Evolutionary conservation across 2,113 vertebrate species (phyloP).

Genomic region (Lucifuga dentata): DNA sequence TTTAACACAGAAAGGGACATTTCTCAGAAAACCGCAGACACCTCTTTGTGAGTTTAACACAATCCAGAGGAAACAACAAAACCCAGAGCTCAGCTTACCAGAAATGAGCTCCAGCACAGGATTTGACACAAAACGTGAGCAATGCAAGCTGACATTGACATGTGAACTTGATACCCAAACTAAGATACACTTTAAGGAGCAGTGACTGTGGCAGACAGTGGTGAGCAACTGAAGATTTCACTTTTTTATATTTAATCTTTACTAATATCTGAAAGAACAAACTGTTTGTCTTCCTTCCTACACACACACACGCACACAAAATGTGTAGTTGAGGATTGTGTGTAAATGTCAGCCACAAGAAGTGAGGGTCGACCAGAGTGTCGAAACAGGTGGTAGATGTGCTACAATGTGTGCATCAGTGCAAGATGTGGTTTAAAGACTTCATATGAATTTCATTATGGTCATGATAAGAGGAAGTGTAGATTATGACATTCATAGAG

Average conservation of each 20-base stretch:
- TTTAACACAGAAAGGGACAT: conserved; percentile 6
- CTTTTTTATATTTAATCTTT: neutral
- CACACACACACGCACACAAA: conserved; percentile 4
- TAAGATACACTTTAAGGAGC: conserved; percentile 27
- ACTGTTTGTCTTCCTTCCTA: neutral
- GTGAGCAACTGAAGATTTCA: conserved; percentile 32
- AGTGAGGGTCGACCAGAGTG: conserved; percentile 63
- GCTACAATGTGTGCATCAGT: neutral
- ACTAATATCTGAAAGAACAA: neutral
- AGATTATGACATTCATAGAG: conserved; percentile 15
- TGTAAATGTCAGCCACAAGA: conserved; percentile 58
- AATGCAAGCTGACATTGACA: conserved; percentile 41
- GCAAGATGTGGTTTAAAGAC: conserved; percentile 50
- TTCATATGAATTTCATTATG: conserved; percentile 37
- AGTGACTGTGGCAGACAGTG: conserved; percentile 27
- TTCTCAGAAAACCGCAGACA: conserved; percentile 72
- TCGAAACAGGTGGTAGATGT: conserved; percentile 23
- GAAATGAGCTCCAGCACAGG: conserved; percentile 66
- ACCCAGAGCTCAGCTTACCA: conserved; percentile 62
- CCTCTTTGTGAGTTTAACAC: conserved; percentile 37
- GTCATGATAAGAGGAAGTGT: conserved; percentile 5
- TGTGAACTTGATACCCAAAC: neutral
- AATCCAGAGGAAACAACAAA: conserved; percentile 55
- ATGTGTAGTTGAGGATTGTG: conserved; percentile 7
- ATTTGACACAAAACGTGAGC: conserved; percentile 55